phyloP scores from a whole-genome alignment of 1,140 invertebrate species.

The Colletes latitarsis region DNA sequence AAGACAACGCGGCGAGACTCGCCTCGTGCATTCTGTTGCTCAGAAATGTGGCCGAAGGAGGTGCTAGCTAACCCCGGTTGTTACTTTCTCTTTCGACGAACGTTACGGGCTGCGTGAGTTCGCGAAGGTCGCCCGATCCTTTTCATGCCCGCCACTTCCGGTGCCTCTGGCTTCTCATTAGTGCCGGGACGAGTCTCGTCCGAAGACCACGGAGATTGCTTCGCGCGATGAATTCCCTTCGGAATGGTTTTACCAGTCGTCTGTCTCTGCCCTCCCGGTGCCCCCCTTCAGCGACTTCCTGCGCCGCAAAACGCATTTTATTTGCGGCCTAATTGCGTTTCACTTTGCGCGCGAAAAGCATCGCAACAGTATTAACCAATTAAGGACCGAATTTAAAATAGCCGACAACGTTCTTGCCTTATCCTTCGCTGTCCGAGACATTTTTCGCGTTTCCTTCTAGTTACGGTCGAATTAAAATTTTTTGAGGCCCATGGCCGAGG shows the following conservation, averaged over 20 bases:
- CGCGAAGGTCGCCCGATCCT: constrained; percentile 1
- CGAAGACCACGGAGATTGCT: background rate
- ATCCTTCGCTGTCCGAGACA: too few relatives aligned
- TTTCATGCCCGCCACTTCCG: constrained; percentile 8
- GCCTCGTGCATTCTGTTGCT: background rate
- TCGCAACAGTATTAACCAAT: background rate
- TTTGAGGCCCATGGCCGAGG: too few relatives aligned
- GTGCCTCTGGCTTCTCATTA: constrained; percentile 9
- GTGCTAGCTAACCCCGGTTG: background rate
- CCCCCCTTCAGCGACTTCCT: background rate
- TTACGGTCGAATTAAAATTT: too few relatives aligned
- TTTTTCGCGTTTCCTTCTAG: too few relatives aligned
- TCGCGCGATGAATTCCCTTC: constrained; percentile 15
- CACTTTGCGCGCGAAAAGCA: background rate
- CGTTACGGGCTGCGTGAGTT: constrained; percentile 1
- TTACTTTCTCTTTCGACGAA: background rate
- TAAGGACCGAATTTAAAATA: too few relatives aligned
- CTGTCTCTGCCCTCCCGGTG: too few relatives aligned
- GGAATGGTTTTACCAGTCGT: background rate
- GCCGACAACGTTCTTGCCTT: too few relatives aligned
- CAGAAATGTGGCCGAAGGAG: background rate
- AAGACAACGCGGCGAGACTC: background rate
- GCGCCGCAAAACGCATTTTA: background rate
- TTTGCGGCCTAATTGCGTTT: constrained; percentile 7
- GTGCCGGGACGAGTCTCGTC: background rate